Conservation (phyloP, 2,113 vertebrate species). For the Martes martes region DNA sequence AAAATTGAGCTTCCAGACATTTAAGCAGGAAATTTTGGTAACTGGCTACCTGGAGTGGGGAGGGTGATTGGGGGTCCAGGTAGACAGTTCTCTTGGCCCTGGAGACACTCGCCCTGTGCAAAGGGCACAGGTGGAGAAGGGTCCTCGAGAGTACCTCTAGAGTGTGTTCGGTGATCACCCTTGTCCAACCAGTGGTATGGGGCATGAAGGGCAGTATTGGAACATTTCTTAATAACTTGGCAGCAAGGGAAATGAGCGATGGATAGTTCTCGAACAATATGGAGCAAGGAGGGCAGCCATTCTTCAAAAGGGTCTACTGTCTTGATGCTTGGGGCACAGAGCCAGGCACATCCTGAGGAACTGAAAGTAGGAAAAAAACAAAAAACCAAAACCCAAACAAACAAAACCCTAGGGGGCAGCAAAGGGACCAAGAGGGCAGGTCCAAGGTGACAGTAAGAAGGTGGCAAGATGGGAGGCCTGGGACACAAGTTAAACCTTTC, state of each 20-base stretch:
- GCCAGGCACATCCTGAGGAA: accelerated
- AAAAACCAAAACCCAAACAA: background rate
- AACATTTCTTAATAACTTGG: background rate
- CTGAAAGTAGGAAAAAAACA: background rate
- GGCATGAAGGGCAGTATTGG: background rate
- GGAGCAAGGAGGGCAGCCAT: too few species aligned
- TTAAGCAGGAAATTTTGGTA: background rate
- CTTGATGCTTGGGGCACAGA: background rate
- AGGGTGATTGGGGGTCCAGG: background rate
- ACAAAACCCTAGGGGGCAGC: background rate
- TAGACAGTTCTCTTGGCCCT: background rate
- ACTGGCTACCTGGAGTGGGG: too few species aligned
- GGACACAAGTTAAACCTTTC: background rate
- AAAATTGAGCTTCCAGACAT: background rate
- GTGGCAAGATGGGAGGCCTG: background rate
- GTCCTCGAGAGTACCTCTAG: background rate
- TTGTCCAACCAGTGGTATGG: background rate
- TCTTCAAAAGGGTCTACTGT: background rate
- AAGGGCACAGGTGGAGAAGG: background rate
- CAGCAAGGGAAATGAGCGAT: background rate
- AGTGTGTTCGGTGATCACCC: background rate
- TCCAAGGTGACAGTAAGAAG: background rate
- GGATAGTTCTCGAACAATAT: accelerated
- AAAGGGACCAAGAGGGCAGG: background rate
- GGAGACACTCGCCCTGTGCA: background rate